Conservation (phyloP, 2,888 invertebrate species). For the Suillia variegata region DNA sequence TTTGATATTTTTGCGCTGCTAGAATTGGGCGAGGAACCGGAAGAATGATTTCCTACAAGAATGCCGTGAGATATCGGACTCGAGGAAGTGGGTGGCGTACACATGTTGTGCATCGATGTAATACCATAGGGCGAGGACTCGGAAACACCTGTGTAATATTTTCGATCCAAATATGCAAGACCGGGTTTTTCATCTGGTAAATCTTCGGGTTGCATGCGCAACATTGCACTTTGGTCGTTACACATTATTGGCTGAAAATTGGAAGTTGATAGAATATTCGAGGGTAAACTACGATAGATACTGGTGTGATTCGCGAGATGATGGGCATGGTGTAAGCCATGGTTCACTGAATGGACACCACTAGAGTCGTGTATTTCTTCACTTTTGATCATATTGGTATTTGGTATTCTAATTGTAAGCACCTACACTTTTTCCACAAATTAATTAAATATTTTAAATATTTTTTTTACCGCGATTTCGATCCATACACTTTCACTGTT, state of each 20-base stretch:
- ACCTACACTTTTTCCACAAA: too few species aligned
- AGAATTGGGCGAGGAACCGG: constrained; percentile 46
- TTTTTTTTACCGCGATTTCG: neutral
- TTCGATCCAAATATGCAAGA: constrained; percentile 51
- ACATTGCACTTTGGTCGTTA: constrained; percentile 29
- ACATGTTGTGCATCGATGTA: constrained; percentile 43
- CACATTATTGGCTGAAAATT: constrained; percentile 49
- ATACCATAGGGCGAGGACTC: constrained; percentile 40
- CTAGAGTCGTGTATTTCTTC: constrained; percentile 51
- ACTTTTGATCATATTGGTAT: constrained; percentile 54
- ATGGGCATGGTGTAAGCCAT: constrained; percentile 31
- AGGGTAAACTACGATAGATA: constrained; percentile 46
- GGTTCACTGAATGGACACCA: constrained; percentile 29
- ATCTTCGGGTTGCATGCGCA: constrained; percentile 47
- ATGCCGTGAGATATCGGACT: constrained; percentile 47
- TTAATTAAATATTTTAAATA: too few species aligned
- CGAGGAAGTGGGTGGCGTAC: constrained; percentile 47
- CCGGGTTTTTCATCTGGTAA: constrained; percentile 55
- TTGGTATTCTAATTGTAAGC: constrained; percentile 6
- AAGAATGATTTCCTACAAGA: constrained; percentile 41
- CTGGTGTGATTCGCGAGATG: constrained; percentile 30
- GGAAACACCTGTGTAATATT: constrained; percentile 44
- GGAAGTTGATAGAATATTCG: constrained; percentile 44
- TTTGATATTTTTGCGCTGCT: constrained; percentile 43
- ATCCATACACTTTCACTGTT: constrained; percentile 33